phyloP scores from a whole-genome alignment of 2,888 invertebrate species.

The Agrotis ipsilon region DNA sequence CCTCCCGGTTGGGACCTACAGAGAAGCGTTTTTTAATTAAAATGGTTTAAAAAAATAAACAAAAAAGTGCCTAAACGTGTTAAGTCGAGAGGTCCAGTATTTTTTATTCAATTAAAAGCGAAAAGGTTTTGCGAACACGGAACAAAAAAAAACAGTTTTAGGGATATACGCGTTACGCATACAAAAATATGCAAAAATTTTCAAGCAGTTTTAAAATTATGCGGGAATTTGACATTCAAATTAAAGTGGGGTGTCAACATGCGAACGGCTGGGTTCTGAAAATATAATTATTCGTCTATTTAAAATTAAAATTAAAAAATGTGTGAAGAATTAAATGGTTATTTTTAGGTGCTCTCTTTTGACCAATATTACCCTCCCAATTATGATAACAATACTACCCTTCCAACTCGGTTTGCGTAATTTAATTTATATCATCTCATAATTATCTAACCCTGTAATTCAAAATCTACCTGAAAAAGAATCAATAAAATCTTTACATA shows the following conservation, averaged over 20 bases:
- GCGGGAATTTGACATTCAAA: constrained; percentile 73
- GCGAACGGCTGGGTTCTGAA: constrained; percentile 64
- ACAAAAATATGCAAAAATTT: constrained; percentile 76
- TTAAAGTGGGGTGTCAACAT: constrained; percentile 77
- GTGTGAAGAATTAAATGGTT: constrained; percentile 16
- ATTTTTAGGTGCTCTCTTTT: constrained; percentile 19
- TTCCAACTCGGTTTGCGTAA: neutral
- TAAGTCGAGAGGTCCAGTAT: constrained; percentile 54
- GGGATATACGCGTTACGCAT: constrained; percentile 60
- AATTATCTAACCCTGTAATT: too few relatives aligned
- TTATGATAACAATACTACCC: neutral
- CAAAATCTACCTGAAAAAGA: too few relatives aligned
- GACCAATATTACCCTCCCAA: constrained; percentile 31
- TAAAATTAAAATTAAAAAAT: constrained; percentile 65
- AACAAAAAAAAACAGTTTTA: constrained; percentile 59
- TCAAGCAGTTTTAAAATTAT: constrained; percentile 75
- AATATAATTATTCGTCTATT: constrained; percentile 78
- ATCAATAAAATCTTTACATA: too few relatives aligned
- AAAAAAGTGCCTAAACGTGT: constrained; percentile 52
- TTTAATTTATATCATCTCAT: neutral
- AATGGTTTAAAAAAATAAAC: constrained; percentile 32
- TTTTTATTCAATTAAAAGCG: constrained; percentile 65
- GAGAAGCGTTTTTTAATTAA: constrained; percentile 54
- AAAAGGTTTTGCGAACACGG: constrained; percentile 54
- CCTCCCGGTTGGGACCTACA: constrained; percentile 40